These are phyloP conservation scores for Sebastes hubbsi DNA, from an alignment of 2,797 vertebrate species.

Conservation along the genomic window DNA sequence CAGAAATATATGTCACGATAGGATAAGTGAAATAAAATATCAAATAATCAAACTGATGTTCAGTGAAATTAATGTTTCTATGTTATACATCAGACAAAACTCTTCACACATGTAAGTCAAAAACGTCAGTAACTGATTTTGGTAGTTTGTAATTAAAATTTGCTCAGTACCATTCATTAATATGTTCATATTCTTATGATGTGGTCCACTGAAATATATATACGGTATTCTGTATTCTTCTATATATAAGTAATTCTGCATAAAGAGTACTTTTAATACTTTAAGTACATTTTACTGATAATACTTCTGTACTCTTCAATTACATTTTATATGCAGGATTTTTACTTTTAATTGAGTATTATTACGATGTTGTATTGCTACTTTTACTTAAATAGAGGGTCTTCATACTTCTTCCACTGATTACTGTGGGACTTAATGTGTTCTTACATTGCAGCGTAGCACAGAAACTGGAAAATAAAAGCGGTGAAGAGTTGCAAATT, in stretches of 20 bases:
- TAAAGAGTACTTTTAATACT: neutral
- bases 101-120: neutral
- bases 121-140: neutral
- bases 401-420: neutral
- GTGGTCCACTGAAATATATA: neutral
- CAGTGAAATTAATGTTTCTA: neutral
- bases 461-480: neutral
- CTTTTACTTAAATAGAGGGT: neutral
- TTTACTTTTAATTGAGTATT: neutral
- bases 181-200: neutral
- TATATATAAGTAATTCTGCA: neutral
- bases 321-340: neutral
- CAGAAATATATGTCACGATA: too few relatives aligned
- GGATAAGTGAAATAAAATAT: neutral
- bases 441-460: neutral
- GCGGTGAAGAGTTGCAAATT: neutral
- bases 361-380: neutral
- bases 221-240: too few relatives aligned
- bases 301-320: neutral
- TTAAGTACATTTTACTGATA: neutral
- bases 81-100: neutral
- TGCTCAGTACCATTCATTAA: too few relatives aligned
- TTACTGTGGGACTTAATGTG: neutral
- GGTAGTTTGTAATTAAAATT: too few relatives aligned
- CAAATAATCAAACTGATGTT: neutral